phyloP scores from a whole-genome alignment of 2,888 invertebrate genomes.

The Xylophagus ater region DNA sequence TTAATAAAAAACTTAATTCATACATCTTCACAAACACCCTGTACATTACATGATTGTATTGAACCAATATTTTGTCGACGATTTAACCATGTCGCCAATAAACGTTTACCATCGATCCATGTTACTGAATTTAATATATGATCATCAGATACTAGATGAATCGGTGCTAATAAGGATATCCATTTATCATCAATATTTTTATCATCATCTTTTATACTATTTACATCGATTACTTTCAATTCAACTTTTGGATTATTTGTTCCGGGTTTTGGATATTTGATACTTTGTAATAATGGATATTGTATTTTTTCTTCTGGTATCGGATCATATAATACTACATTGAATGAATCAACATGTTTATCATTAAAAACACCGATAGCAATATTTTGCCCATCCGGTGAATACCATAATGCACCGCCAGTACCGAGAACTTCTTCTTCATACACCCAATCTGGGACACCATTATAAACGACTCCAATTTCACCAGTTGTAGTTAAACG shows the following conservation, averaged over 20 bases:
- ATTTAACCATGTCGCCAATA: conserved; percentile 72
- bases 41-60: conserved; percentile 26
- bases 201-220: conserved; percentile 20
- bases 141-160: conserved; percentile 46
- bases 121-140: conserved; percentile 56
- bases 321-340: conserved; percentile 55
- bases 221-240: conserved; percentile 51
- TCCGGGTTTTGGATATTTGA: conserved; percentile 73
- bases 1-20: background rate
- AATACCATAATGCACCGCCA: conserved; percentile 70
- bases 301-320: conserved; percentile 44
- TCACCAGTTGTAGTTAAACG: conserved; percentile 52
- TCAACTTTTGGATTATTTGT: conserved; percentile 60
- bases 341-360: conserved; percentile 50
- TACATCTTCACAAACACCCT: conserved; percentile 26
- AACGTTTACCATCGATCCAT: conserved; percentile 58
- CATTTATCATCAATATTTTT: conserved; percentile 21
- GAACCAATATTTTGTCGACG: conserved; percentile 60
- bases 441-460: conserved; percentile 86
- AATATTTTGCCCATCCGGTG: conserved; percentile 53
- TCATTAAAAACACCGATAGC: conserved; percentile 66
- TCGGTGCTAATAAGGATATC: conserved; percentile 42
- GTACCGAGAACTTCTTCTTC: conserved; percentile 75
- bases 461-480: conserved; percentile 60
- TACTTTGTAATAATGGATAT: conserved; percentile 53